Conservation (phyloP, 35 echinoderm and acorn worm genomes). For the Apostichopus californicus region DNA sequence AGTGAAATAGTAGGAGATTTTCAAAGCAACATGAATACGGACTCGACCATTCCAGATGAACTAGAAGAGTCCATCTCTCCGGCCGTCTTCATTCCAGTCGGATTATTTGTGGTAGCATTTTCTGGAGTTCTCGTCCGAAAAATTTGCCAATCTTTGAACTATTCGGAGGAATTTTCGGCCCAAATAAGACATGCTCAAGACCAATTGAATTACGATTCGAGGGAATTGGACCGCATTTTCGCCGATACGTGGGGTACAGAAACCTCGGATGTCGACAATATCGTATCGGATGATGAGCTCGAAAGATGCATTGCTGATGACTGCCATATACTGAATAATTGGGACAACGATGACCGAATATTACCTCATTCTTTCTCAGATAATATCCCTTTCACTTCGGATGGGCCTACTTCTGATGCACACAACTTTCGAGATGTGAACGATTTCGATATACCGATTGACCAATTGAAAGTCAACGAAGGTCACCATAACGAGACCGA, state of each 20-base stretch:
- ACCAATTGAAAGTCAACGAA: too few species aligned
- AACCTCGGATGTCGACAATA: neutral
- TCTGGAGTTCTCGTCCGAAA: constrained; percentile 14
- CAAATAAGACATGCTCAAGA: neutral
- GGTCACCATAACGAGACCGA: too few species aligned
- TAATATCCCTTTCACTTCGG: too few species aligned
- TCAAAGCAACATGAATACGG: neutral
- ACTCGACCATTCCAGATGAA: neutral
- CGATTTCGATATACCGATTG: too few species aligned
- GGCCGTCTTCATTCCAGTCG: neutral
- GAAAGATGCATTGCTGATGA: neutral
- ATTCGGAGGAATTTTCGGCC: neutral
- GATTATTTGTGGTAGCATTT: constrained; percentile 8
- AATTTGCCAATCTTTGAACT: neutral
- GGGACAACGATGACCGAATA: too few species aligned
- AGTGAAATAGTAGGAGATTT: neutral
- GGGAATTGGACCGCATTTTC: too few species aligned
- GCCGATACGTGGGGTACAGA: too few species aligned
- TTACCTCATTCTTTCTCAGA: too few species aligned
- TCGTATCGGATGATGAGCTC: neutral
- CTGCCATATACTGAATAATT: too few species aligned
- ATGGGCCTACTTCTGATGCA: too few species aligned
- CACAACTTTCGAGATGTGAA: too few species aligned
- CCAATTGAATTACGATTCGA: too few species aligned
- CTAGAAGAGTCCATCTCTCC: neutral